Evolutionary conservation across 1,140 invertebrate genomes (phyloP).

Genomic region (Neodiprion fabricii): DNA sequence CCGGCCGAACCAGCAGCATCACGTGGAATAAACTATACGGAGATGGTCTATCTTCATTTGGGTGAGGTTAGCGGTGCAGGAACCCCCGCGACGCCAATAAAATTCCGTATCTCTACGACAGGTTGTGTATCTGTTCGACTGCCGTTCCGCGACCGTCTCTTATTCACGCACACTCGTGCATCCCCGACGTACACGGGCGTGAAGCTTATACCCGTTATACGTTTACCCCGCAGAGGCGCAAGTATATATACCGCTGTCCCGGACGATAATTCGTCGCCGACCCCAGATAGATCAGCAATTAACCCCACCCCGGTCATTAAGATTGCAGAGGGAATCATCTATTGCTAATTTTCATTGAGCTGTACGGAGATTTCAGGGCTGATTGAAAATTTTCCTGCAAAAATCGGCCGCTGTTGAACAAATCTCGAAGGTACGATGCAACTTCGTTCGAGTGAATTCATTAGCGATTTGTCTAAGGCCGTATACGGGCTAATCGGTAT

Average conservation of each 20-base stretch:
- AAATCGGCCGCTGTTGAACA: too few relatives aligned
- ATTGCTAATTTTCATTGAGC: not conserved
- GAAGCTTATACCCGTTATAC: not conserved
- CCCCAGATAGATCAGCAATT: conserved; percentile 2
- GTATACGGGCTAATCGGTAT: not conserved
- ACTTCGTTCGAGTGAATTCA: not conserved
- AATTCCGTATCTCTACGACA: conserved; percentile 40
- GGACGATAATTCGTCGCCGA: not conserved
- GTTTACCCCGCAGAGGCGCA: not conserved
- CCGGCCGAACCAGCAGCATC: conserved; percentile 40
- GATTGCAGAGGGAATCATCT: not conserved
- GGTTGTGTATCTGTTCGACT: conserved; percentile 28
- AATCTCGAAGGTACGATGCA: not conserved
- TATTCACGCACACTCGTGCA: not conserved
- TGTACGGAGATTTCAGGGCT: not conserved
- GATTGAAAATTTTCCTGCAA: not conserved
- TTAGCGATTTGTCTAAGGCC: not conserved
- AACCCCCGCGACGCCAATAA: conserved; percentile 56
- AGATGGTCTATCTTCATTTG: conserved; percentile 58
- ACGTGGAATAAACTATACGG: conserved; percentile 18
- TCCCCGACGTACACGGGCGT: not conserved
- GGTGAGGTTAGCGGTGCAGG: conserved; percentile 35
- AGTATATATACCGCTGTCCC: not conserved
- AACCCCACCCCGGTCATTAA: not conserved
- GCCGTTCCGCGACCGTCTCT: not conserved